Evolutionary conservation across 2,113 vertebrate species (phyloP).

Genomic region (Hydrolagus affinis): DNA sequence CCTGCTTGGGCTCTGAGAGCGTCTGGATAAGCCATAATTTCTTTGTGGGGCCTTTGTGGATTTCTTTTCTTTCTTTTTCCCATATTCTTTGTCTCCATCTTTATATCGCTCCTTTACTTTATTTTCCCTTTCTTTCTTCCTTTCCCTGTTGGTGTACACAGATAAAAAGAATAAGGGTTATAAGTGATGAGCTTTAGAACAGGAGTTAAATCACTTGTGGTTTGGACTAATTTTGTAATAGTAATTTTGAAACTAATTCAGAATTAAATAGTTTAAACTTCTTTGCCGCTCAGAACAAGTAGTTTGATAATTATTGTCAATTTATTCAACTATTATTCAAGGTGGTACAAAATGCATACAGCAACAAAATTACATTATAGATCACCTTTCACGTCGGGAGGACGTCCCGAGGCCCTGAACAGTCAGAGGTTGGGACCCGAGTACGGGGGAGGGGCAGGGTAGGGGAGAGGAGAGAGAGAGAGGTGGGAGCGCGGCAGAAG

Average conservation of each 20-base stretch:
- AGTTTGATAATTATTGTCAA: background rate
- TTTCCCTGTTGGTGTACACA: constrained; percentile 8
- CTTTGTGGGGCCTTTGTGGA: constrained; percentile 62
- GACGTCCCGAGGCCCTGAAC: no score
- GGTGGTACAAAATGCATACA: no score
- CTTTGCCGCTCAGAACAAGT: no score
- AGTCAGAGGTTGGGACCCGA: no score
- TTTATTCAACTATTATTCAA: background rate
- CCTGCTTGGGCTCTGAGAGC: constrained; percentile 74
- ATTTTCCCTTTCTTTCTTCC: constrained; percentile 39
- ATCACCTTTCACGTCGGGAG: no score
- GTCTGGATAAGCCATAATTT: constrained; percentile 59
- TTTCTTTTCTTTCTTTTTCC: constrained; percentile 67
- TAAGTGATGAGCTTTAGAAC: background rate
- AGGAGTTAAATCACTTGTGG: background rate
- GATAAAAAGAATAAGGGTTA: background rate
- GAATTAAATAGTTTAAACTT: background rate
- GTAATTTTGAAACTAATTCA: background rate
- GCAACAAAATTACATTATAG: no score
- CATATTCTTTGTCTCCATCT: constrained; percentile 51
- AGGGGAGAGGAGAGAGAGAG: no score
- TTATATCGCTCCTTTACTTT: constrained; percentile 43
- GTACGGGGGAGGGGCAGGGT: no score
- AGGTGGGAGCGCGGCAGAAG: no score
- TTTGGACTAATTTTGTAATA: no score